phyloP scores from a whole-genome alignment of 2,888 invertebrate species.

The Morpho achilles region DNA sequence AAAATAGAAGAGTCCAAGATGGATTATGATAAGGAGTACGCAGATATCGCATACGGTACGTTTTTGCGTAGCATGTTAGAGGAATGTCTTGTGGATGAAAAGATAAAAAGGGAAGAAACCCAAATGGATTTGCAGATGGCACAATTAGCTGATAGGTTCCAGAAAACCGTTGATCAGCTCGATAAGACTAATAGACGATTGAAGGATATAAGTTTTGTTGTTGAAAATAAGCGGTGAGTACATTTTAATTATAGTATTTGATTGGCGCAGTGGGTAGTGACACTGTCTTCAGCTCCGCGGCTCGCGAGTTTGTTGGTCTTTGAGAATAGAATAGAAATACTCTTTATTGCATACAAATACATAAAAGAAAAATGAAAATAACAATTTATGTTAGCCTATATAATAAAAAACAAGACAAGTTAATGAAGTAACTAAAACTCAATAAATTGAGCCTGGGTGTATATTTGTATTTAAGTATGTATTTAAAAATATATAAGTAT shows the following conservation, averaged over 20 bases:
- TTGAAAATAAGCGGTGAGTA: slow-evolving; percentile 65
- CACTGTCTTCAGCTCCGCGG: no score
- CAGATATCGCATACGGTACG: slow-evolving; percentile 56
- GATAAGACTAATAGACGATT: slow-evolving; percentile 65
- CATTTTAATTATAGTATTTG: neutral
- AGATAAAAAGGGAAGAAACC: slow-evolving; percentile 58
- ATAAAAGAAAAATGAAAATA: no score
- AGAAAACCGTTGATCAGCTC: slow-evolving; percentile 60
- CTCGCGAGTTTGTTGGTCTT: no score
- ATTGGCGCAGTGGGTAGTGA: no score
- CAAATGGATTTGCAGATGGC: slow-evolving; percentile 67
- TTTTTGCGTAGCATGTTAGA: slow-evolving; percentile 57
- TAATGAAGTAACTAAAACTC: no score
- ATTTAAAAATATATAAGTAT: no score
- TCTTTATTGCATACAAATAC: no score
- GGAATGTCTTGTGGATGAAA: slow-evolving; percentile 61
- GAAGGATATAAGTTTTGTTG: slow-evolving; percentile 67
- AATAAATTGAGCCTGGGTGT: no score
- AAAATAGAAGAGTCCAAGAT: slow-evolving; percentile 37
- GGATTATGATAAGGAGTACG: slow-evolving; percentile 48
- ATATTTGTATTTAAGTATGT: no score
- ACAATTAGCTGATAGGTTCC: slow-evolving; percentile 61
- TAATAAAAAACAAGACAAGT: no score
- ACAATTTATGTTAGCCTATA: no score
- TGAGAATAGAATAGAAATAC: no score